These are phyloP conservation scores for Turdus rufiventris DNA, from an alignment of 2,113 vertebrate species.

Conservation along the genomic window DNA sequence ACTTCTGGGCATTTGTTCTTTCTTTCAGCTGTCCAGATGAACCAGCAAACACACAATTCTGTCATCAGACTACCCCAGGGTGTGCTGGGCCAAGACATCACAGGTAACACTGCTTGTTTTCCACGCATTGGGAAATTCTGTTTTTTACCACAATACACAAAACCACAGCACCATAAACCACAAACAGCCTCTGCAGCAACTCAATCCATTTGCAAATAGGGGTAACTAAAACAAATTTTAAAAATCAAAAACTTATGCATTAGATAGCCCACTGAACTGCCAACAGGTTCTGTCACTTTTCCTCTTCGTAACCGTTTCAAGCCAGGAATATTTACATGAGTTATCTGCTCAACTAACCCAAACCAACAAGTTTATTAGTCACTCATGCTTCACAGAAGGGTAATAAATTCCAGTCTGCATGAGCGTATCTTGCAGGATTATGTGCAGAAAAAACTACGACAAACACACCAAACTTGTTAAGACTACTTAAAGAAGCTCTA, in stretches of 20 bases:
- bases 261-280: background rate
- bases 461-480: background rate
- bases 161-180: background rate
- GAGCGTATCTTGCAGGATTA: background rate
- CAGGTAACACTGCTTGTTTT: background rate
- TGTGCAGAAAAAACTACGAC: accelerated
- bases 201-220: background rate
- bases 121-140: background rate
- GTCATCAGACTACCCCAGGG: background rate
- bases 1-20: background rate
- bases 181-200: background rate
- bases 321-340: background rate
- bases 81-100: background rate
- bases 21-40: background rate
- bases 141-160: background rate
- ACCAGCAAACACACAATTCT: background rate
- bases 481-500: background rate
- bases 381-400: background rate
- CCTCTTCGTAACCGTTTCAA: background rate
- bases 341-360: background rate
- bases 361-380: background rate
- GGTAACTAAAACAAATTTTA: background rate
- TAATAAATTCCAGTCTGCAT: background rate
- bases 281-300: accelerated
- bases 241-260: background rate